Base-by-base conservation (phyloP, 2,113 vertebrate species). In the Bubo scandiacus region DNA sequence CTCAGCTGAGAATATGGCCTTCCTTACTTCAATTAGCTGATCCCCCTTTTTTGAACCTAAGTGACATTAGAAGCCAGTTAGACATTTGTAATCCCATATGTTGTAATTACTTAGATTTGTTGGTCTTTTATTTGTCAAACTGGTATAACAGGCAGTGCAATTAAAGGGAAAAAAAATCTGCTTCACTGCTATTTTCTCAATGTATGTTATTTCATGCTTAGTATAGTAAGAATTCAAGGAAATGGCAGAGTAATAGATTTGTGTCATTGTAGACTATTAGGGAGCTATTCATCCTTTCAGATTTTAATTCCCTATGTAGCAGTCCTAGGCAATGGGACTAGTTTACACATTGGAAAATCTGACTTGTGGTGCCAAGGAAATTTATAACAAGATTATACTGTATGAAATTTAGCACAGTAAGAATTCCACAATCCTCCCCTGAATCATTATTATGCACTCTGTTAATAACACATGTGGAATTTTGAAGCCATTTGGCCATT, bases 341-440 rank as follows among this genome's bases (percentile, higher is more conserved):
- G 52, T 61, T n/a, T 67, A 63, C 73, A 13, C 8, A 6, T 19
- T 91, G 95, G 66, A 93, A 97, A 95, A 88, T 71, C 54, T 62
- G 77, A 89, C 47, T 57, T 49, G 27, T 67, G 9, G 32, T 80
- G 78, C 58, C 85, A 95, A 83, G 47, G 73, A 58, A 55, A 43
- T 82, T 73, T 75, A 20, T 94, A 40, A 51, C 86, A 36, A 73
- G 74, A 84, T 40, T 68, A 57, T 54, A 47, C 13, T 16, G 11
- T 66, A 80, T 82, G 67, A 84, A 90, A 94, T 91, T 96, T 85
- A 95, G 42, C 36, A 54, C n/a, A 79, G 38, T 71, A 84, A 57
- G 73, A 73, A 87, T 96, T 89, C 91, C 77, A 88, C 30, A 63
- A 3, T 91, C 66, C 67, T 91, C 72, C 6, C 25, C 27, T 61